Evolutionary conservation across 1,140 invertebrate genomes (phyloP), one percentile per base, ranked within the genome.

Genomic region (Adoxophyes honmai): DNA sequence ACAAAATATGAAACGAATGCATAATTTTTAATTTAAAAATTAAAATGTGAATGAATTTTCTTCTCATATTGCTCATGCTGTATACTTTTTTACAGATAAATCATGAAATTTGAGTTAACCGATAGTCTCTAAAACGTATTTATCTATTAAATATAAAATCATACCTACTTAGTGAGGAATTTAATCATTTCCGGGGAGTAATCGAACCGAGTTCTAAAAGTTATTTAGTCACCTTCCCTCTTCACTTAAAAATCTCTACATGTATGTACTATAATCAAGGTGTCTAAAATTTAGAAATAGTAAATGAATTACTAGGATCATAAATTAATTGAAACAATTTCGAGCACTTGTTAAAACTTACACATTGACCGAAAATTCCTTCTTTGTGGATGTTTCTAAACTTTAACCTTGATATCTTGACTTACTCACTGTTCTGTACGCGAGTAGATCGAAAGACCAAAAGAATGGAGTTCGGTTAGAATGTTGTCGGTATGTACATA

Each of bases 301-400:
- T 78, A 59, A 85, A 83, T 73, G 82, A 88, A 86, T 88, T 86
- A 86, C 78, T 88, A 88, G 85, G 80, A 72, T 21, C 80, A 80
- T 88, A 87, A 57, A 87, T 79, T 76, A 81, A 80, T 87, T 83
- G 82, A 75, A 84, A 75, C 78, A 85, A 82, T 83, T 83, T 84
- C 70, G 71, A 85, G 85, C 85, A 88, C 85, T 88, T 77, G 85
- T 88, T 88, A 88, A 88, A 85, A 80, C 78, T 86, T 78, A 88
- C 85, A 88, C 85, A 86, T 83, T 86, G 78, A 75, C 81, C 85
- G 77, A 85, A 73, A 75, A 79, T 81, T 79, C 73, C 82, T 86
- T 84, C 82, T 81, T 81, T 77, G 77, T 82, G 75, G 69, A 76
- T 71, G 65, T 80, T 78, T 83, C 74, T 73, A 76, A 72, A 81